A percentile compares a stretch with the other conserved stretches of the same genome.
Conservation (phyloP, 2,888 invertebrate species). For the Chalcis sispes region DNA sequence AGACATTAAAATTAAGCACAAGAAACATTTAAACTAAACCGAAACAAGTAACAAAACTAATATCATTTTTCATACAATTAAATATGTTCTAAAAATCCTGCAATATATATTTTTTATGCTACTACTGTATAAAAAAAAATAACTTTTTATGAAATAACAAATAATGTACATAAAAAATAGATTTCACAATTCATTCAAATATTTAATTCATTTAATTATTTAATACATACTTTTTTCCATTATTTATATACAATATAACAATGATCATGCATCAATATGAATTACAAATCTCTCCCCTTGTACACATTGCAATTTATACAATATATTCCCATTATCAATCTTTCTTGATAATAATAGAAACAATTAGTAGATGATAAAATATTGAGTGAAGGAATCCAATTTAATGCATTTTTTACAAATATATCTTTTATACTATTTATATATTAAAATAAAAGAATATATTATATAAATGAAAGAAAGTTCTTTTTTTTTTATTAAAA, state of each 20-base stretch:
- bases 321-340: slow-evolving; percentile 32
- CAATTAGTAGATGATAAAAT: slow-evolving; percentile 45
- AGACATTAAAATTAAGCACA: slow-evolving; percentile 27
- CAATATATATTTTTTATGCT: slow-evolving; percentile 9
- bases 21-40: slow-evolving; percentile 3
- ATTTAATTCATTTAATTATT: slow-evolving; percentile 53
- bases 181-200: neutral
- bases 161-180: slow-evolving; percentile 8
- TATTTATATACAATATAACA: slow-evolving; percentile 45
- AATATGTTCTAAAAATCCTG: slow-evolving; percentile 6
- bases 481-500: slow-evolving; percentile 17
- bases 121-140: neutral
- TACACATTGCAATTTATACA: slow-evolving; percentile 51
- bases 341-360: slow-evolving; percentile 45
- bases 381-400: slow-evolving; percentile 42
- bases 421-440: slow-evolving; percentile 24
- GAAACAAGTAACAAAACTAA: slow-evolving; percentile 5
- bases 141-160: neutral
- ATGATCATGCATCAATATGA: slow-evolving; percentile 12
- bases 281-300: slow-evolving; percentile 24
- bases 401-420: slow-evolving; percentile 31
- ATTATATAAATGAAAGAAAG: slow-evolving; percentile 35
- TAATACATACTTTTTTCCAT: slow-evolving; percentile 34
- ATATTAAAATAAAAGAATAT: slow-evolving; percentile 43
- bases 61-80: neutral